These are phyloP conservation scores for Hyperopisus bebe DNA, from an alignment of 2,113 vertebrate species.

Conservation along the genomic window DNA sequence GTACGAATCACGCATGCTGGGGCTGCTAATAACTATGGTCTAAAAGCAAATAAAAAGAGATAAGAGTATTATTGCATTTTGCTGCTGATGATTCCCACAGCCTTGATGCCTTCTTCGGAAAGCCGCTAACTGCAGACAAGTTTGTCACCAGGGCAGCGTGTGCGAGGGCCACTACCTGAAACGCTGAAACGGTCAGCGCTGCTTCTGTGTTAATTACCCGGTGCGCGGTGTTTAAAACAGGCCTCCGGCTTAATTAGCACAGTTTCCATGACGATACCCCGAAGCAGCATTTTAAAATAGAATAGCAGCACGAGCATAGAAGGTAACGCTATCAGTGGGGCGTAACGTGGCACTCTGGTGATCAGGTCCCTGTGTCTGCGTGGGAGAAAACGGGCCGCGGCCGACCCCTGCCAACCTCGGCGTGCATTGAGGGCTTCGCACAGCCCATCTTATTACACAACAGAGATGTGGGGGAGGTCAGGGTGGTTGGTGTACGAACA, in stretches of 20 bases:
- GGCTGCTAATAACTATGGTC: neutral
- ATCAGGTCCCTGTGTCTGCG: neutral
- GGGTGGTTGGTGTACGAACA: neutral
- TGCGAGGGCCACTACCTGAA: neutral
- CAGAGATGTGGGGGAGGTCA: neutral
- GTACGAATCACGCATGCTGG: neutral
- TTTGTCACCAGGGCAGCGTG: neutral
- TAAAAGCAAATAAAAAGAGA: neutral
- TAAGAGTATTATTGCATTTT: neutral
- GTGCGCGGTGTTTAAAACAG: neutral
- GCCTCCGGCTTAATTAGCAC: neutral
- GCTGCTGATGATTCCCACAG: neutral
- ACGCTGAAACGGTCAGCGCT: neutral
- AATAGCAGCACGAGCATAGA: neutral
- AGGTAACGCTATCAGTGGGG: neutral
- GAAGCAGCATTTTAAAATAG: neutral
- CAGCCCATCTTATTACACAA: neutral
- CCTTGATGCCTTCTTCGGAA: neutral
- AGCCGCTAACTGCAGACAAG: neutral
- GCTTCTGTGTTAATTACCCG: conserved; percentile 6
- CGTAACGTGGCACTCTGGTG: neutral
- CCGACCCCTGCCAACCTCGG: neutral
- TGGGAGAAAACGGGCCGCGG: neutral
- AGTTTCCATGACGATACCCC: conserved; percentile 11
- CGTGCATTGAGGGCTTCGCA: neutral